Base-by-base conservation (phyloP, 2,113 vertebrate species). In the Symphodus melops region DNA sequence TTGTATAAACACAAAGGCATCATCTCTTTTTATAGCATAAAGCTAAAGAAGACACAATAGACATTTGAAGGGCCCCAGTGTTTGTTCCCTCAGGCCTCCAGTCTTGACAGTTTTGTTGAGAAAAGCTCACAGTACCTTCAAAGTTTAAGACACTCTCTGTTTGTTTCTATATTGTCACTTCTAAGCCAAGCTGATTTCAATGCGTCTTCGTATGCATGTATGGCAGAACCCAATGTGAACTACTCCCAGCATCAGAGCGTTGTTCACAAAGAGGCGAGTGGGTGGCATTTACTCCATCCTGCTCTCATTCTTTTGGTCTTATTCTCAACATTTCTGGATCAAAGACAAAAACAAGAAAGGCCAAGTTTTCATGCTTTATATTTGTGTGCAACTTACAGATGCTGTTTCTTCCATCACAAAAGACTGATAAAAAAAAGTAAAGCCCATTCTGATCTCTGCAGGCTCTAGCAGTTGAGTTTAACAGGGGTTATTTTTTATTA, bases 381-480 rank as follows among this genome's bases (percentile, higher is more conserved):
- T 91, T 79, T 90, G 87, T 84, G 81, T 65, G 83, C 81, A 85
- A 92, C 85, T 92, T 84, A 87, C 78, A 88, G 74, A 90, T 89
- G 86, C 89, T 83, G 83, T 92, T 92, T 92, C 77, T 89, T 87
- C 80, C 74, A 76, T 71, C 85, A 70, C 75, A 78, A 83, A 87
- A 77, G 41, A 70, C 61, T 46, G 84, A 89, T 79, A 68, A 81
- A 77, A 81, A 81, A 52, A 74, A 69, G 9, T 8, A 58, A 77
- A 51, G 61, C 51, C 72, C 28, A 71, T 88, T 89, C 84, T 75
- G 78, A 87, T 87, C 75, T 68, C 76, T 53, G 76, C 70, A 21
- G 81, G 75, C 57, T 56, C 79, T 76, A 71, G 46, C 64, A 79
- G 77, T 87, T 67, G 84, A 83, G 52, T 75, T 81, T 66, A 85